Percentiles rank a stretch among this genome's conserved stretches.
phyloP scores from a whole-genome alignment of 2,113 vertebrate species.

The Ophthalmolycus amberensis region DNA sequence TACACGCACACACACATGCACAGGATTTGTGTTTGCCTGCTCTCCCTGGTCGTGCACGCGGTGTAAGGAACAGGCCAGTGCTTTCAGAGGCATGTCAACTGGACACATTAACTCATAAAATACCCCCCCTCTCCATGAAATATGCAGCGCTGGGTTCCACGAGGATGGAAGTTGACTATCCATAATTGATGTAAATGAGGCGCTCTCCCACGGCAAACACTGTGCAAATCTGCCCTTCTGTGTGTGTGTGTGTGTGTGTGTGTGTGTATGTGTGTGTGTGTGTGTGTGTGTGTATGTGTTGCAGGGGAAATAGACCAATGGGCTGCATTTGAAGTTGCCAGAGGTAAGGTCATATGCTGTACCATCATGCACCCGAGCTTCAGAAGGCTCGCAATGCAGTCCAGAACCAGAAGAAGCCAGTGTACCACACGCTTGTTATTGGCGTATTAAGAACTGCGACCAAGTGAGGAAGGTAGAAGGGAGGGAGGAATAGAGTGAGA shows the following conservation, averaged over 20 bases:
- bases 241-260: slow-evolving; percentile 45
- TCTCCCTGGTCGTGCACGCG: slow-evolving; percentile 49
- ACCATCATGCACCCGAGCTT: slow-evolving; percentile 55
- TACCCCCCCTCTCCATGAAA: slow-evolving; percentile 80
- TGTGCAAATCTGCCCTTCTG: slow-evolving; percentile 61
- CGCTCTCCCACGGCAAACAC: slow-evolving; percentile 79
- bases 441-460: slow-evolving; percentile 15
- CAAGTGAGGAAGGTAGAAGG: not conserved
- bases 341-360: slow-evolving; percentile 69
- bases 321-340: slow-evolving; percentile 69
- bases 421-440: slow-evolving; percentile 11
- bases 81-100: slow-evolving; percentile 82
- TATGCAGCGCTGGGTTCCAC: slow-evolving; percentile 78
- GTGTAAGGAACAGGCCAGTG: slow-evolving; percentile 77
- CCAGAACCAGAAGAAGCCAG: slow-evolving; percentile 49
- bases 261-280: too few species aligned
- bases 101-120: slow-evolving; percentile 86
- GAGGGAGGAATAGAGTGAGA: not conserved
- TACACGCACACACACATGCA: slow-evolving; percentile 34
- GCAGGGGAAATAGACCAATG: slow-evolving; percentile 55
- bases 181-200: slow-evolving; percentile 88
- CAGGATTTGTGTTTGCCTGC: slow-evolving; percentile 68
- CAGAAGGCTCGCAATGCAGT: slow-evolving; percentile 35
- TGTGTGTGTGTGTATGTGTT: slow-evolving; percentile 10
- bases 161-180: slow-evolving; percentile 81